Conservation (phyloP, 2,888 invertebrate species). For the Cylloceria caligata region DNA sequence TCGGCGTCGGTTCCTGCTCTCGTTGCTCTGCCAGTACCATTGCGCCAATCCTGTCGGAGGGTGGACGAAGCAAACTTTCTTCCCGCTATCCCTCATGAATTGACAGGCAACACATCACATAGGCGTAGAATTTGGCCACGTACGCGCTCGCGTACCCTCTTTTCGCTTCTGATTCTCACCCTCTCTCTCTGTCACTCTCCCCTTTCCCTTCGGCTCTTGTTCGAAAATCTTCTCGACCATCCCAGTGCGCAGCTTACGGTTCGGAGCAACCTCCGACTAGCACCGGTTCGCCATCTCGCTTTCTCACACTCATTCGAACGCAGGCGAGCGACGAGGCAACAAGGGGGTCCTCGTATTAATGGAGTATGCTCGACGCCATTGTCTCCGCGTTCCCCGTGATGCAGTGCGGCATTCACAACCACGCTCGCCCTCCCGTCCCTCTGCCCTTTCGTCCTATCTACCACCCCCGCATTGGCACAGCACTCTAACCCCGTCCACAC, state of each 20-base stretch:
- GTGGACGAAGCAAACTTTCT: constrained; percentile 78
- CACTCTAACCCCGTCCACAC: constrained; percentile 6
- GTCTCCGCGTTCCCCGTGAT: constrained; percentile 70
- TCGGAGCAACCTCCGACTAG: not conserved
- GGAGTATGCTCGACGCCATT: constrained; percentile 72
- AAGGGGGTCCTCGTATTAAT: constrained; percentile 68
- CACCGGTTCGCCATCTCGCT: constrained; percentile 15
- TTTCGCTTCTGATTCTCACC: constrained; percentile 22
- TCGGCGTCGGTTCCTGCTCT: constrained; percentile 67
- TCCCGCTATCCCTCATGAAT: constrained; percentile 80
- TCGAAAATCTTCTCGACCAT: constrained; percentile 17
- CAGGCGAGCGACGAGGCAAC: constrained; percentile 26
- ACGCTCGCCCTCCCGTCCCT: constrained; percentile 46
- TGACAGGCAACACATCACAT: constrained; percentile 82
- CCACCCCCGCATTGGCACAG: constrained; percentile 31
- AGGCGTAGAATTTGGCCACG: constrained; percentile 70
- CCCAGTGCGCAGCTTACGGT: not conserved
- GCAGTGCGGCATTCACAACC: constrained; percentile 70
- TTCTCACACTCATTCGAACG: constrained; percentile 10
- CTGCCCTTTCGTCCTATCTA: constrained; percentile 41
- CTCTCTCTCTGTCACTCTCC: constrained; percentile 20
- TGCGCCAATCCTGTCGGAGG: constrained; percentile 57
- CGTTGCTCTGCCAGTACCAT: constrained; percentile 58
- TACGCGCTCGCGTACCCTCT: constrained; percentile 28
- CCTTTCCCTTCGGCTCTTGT: constrained; percentile 8